These are phyloP conservation scores for Arenicola marina DNA, from an alignment of 2,888 invertebrate species.

Conservation along the genomic window DNA sequence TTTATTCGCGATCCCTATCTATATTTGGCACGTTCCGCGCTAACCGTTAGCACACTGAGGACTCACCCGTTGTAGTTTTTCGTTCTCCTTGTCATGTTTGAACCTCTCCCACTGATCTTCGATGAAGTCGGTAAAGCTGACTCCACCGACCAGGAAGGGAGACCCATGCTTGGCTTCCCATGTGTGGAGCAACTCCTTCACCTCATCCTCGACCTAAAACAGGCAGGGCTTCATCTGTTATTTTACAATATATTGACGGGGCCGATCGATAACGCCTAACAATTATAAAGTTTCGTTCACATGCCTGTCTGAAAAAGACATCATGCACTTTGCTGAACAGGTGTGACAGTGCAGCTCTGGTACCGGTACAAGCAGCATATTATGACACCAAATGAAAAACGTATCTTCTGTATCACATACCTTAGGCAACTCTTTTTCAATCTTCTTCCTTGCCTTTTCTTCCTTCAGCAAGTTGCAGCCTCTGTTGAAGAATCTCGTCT, in stretches of 20 bases:
- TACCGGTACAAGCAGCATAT: no score
- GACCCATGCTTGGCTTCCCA: conserved; percentile 52
- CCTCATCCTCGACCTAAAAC: conserved; percentile 52
- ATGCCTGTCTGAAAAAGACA: no score
- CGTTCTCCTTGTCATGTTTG: conserved; percentile 47
- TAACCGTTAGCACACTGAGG: no score
- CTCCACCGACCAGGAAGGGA: conserved; percentile 50
- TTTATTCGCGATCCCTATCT: no score
- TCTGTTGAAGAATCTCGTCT: conserved; percentile 80
- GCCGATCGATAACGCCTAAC: no score
- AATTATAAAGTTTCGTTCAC: no score
- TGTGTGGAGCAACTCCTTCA: conserved; percentile 41
- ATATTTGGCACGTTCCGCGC: no score
- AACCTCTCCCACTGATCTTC: conserved; percentile 48
- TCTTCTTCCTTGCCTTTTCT: conserved; percentile 82
- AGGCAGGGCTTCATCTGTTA: no score
- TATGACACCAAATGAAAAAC: no score
- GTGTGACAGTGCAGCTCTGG: no score
- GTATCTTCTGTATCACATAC: conserved; percentile 35
- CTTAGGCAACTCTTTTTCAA: conserved; percentile 66
- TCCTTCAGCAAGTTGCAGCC: conserved; percentile 84
- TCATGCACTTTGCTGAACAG: no score
- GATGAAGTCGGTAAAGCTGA: conserved; percentile 49
- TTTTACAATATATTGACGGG: no score
- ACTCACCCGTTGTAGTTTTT: conserved; percentile 55